Evolutionary conservation across 2,797 vertebrate genomes (phyloP), one percentile per base, ranked within the genome.

Genomic region (Pachyuromys duprasi): DNA sequence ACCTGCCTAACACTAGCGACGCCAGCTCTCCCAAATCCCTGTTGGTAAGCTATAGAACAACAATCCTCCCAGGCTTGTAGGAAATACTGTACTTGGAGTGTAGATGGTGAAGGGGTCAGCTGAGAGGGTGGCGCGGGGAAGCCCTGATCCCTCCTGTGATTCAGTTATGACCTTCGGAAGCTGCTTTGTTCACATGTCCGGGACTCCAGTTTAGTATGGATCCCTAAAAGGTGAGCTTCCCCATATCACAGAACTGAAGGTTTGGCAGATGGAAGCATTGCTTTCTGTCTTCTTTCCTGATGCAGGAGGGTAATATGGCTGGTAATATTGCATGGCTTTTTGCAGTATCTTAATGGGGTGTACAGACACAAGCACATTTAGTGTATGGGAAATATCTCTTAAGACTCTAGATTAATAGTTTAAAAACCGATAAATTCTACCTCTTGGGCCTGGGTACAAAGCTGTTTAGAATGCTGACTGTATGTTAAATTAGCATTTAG

Each of bases 1-100:
- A 89, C 0, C n/a, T 99, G 76, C 98, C 99, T 95, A 99, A 99
- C 95, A 98, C 99, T 98, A 98, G 98, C 98, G 99, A 98, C 96
- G 95, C 98, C 97, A 98, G 98, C 97, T 98, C 99, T 91, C 97
- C 99, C 96, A 99, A 99, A 96, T 98, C 99, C 88, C 98, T 98
- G 79, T 98, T 98, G 98, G 99, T 99, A 99, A 99, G 99, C 99
- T 89, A 83, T 86, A 80, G 7, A 83, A 83, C 72, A 83, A 83
- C 72, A 6, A 8, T n/a, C 49, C 39, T 84, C 74, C 91, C 9
- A 28, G 67, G 60, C 33, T 81, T 72, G 45, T 20, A 86, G 81
- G 89, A 76, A 89, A 22, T 2, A 8, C 33, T 62, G 2, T 12
- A 31, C 57, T 87, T 62, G 78, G 49, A 36, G 76, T 42, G 60